phyloP scores from a whole-genome alignment of 2,113 vertebrate genomes.

The Osmerus mordax region DNA sequence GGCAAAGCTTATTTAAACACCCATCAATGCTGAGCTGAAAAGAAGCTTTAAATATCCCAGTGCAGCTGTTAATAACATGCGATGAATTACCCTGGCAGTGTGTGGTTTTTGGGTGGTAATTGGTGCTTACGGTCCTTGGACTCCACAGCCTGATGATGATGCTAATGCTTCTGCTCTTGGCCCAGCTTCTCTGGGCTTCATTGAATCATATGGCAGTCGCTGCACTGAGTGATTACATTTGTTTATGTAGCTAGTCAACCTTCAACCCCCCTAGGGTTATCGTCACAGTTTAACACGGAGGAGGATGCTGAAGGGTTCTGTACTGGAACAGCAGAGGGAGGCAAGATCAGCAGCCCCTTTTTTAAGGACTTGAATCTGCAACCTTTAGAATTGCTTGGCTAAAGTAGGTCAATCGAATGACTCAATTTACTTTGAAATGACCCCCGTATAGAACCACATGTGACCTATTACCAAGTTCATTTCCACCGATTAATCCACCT shows the following conservation, averaged over 20 bases:
- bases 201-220: conserved; percentile 26
- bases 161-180: conserved; percentile 33
- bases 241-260: conserved; percentile 32
- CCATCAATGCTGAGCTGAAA: conserved; percentile 45
- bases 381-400: neutral
- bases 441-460: neutral
- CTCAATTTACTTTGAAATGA: neutral
- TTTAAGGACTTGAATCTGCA: neutral
- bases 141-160: conserved; percentile 12
- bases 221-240: conserved; percentile 22
- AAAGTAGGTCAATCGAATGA: too few relatives aligned
- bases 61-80: conserved; percentile 45
- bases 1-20: conserved; percentile 37
- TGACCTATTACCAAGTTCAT: neutral
- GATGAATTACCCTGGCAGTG: conserved; percentile 40
- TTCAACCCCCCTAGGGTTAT: conserved; percentile 8
- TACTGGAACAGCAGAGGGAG: too few relatives aligned
- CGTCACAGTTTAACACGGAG: neutral
- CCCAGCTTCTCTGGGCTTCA: conserved; percentile 29
- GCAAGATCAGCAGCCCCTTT: neutral
- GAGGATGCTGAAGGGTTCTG: conserved; percentile 1
- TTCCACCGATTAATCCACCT: neutral
- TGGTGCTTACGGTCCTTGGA: conserved; percentile 32
- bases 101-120: conserved; percentile 30
- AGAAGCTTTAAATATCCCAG: conserved; percentile 51